Evolutionary conservation across 2,888 invertebrate genomes (phyloP).

Genomic region (Timema podura): DNA sequence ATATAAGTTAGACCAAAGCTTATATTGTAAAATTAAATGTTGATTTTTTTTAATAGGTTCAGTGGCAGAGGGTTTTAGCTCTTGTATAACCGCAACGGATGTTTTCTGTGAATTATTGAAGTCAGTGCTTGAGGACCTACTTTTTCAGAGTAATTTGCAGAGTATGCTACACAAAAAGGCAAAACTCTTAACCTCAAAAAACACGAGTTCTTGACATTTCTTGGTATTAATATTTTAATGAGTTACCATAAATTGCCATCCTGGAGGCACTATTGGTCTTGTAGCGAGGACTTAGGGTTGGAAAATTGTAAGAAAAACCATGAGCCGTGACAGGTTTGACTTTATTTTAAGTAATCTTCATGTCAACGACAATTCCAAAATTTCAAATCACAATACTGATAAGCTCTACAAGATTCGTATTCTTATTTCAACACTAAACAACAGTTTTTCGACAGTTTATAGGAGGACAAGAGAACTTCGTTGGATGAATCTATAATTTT

Average conservation of each 20-base stretch:
- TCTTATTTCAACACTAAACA: slow-evolving; percentile 26
- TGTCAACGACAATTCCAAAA: slow-evolving; percentile 29
- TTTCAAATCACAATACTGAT: slow-evolving; percentile 26
- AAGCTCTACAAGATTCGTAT: slow-evolving; percentile 30
- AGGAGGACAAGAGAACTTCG: slow-evolving; percentile 35
- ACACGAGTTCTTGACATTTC: not conserved
- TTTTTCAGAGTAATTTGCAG: slow-evolving; percentile 4
- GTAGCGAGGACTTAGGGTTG: slow-evolving; percentile 3
- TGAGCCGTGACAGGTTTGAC: slow-evolving; percentile 28
- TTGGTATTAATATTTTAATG: slow-evolving; percentile 1
- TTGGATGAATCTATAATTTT: slow-evolving; percentile 23
- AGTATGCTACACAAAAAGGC: slow-evolving; percentile 10
- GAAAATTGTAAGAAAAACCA: slow-evolving; percentile 24
- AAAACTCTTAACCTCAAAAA: slow-evolving; percentile 2
- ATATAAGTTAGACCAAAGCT: no score
- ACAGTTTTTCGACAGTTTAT: slow-evolving; percentile 26
- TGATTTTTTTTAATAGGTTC: no score
- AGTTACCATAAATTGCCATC: slow-evolving; percentile 5
- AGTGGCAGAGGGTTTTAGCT: no score
- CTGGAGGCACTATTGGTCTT: slow-evolving; percentile 1
- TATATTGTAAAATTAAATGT: no score
- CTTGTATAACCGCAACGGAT: no score
- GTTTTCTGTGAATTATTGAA: no score
- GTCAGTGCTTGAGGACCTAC: not conserved
- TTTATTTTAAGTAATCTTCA: slow-evolving; percentile 28